These are phyloP conservation scores for Cecropterus lyciades DNA, from an alignment of 1,140 invertebrate genomes.

Conservation along the genomic window DNA sequence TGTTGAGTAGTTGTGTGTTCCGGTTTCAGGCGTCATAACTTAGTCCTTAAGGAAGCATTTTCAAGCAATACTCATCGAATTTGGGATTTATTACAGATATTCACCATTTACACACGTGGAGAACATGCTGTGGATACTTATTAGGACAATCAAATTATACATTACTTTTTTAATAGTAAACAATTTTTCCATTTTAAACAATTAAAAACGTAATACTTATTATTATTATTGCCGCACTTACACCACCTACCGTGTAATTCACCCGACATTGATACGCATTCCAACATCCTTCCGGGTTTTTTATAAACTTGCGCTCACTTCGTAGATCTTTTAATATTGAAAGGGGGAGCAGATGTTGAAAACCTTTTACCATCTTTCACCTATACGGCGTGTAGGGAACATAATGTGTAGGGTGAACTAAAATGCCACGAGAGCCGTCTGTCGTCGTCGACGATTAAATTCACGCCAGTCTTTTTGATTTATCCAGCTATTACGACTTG, in stretches of 20 bases:
- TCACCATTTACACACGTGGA: no score
- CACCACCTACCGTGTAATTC: constrained; percentile 12
- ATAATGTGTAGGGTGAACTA: constrained; percentile 38
- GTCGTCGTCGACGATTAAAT: constrained; percentile 32
- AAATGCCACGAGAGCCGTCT: constrained; percentile 17
- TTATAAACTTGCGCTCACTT: constrained; percentile 55
- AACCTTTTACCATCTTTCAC: constrained; percentile 69
- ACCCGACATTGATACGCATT: constrained; percentile 28
- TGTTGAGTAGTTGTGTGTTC: no score
- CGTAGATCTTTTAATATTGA: constrained; percentile 66
- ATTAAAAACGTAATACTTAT: no score
- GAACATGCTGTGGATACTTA: no score
- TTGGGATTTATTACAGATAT: no score
- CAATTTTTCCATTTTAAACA: no score
- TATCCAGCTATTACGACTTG: constrained; percentile 28
- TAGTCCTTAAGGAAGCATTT: no score
- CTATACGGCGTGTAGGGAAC: constrained; percentile 52
- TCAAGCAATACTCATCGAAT: no score
- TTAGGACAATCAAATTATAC: no score
- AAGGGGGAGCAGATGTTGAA: constrained; percentile 67
- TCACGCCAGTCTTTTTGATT: constrained; percentile 29
- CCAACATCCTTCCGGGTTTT: constrained; percentile 40
- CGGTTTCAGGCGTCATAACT: no score
- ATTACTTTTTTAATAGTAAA: no score
- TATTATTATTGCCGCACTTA: no score